Percentiles rank a stretch among this genome's conserved stretches.
Conservation (phyloP, 1,140 invertebrate genomes). For the Cotesia chilonis region DNA sequence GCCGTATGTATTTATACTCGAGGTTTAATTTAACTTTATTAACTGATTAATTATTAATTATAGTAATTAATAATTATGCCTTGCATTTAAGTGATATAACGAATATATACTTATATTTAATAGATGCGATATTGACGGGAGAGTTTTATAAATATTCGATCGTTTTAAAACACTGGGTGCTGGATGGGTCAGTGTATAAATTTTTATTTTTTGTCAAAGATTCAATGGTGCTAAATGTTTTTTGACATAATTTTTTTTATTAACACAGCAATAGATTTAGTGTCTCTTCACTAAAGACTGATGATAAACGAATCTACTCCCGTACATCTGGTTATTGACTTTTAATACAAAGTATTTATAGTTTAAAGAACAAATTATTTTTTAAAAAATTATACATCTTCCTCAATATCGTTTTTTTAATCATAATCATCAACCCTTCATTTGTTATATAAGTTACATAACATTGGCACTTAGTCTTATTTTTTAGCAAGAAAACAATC, state of each 20-base stretch:
- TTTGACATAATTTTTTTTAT: neutral
- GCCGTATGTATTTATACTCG: conserved; percentile 35
- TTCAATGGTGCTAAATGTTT: conserved; percentile 2
- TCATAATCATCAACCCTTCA: neutral
- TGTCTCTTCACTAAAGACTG: too few species aligned
- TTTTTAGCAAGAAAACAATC: neutral
- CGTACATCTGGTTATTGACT: too few species aligned
- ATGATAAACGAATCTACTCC: too few species aligned
- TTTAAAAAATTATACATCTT: neutral
- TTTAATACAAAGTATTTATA: too few species aligned
- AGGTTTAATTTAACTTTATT: conserved; percentile 2
- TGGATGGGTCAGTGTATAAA: conserved; percentile 19
- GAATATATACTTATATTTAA: neutral
- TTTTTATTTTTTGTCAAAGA: neutral
- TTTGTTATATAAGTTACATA: too few species aligned
- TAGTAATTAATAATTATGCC: neutral
- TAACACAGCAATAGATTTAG: too few species aligned
- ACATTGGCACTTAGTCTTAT: too few species aligned
- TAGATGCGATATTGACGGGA: conserved; percentile 1
- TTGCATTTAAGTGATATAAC: conserved; percentile 22
- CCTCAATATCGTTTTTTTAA: conserved; percentile 14
- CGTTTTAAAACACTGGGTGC: conserved; percentile 6
- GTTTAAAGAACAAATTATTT: neutral
- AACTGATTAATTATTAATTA: neutral
- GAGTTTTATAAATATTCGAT: neutral